Percentiles rank a stretch among this genome's conserved stretches.
Evolutionary conservation across 2,113 vertebrate genomes (phyloP).

Genomic region (Notechis scutatus): DNA sequence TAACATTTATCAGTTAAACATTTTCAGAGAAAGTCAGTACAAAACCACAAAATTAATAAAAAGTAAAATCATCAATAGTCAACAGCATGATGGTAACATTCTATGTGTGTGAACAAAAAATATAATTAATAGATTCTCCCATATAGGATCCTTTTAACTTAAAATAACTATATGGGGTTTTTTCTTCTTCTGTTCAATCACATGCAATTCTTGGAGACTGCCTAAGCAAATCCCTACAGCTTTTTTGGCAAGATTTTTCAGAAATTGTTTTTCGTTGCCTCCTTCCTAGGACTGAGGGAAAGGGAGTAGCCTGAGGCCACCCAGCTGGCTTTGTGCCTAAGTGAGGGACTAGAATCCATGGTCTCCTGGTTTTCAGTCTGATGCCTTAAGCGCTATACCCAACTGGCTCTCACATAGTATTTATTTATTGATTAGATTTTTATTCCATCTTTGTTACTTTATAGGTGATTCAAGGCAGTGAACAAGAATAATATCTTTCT

Average conservation of each 20-base stretch:
- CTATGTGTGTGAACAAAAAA: neutral
- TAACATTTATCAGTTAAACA: neutral
- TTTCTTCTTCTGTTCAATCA: neutral
- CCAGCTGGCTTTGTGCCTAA: neutral
- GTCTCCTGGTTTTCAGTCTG: neutral
- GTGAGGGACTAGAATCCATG: neutral
- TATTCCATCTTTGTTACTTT: too few relatives aligned
- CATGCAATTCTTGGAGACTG: neutral
- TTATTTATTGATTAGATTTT: too few relatives aligned
- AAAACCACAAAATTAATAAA: neutral
- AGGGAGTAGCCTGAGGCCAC: neutral
- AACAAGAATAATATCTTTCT: neutral
- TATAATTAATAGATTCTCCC: neutral
- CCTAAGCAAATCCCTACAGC: neutral
- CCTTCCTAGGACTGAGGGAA: neutral
- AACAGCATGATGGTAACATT: neutral
- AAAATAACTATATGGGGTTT: neutral
- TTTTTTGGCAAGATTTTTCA: neutral
- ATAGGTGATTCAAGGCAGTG: too few relatives aligned
- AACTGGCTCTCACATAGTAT: too few relatives aligned
- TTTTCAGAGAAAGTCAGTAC: neutral
- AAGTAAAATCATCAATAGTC: neutral
- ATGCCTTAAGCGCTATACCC: neutral
- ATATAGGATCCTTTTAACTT: neutral
- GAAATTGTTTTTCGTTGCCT: neutral